Percentiles rank a stretch among this genome's conserved stretches.
Evolutionary conservation across 23 tunicate genomes (phyloP).

Genomic region (Corella eumyota): DNA sequence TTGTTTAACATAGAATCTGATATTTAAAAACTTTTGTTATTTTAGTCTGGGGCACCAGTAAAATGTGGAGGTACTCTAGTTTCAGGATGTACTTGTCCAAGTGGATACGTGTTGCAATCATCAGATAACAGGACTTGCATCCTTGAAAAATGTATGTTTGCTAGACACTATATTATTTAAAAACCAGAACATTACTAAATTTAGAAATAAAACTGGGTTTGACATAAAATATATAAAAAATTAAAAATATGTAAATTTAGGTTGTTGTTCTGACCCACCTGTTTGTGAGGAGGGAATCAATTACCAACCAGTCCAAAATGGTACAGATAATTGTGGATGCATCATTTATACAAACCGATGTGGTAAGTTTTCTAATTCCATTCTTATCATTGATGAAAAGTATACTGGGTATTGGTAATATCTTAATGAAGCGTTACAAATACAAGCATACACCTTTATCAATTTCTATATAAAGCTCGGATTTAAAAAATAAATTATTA

Average conservation of each 20-base stretch:
- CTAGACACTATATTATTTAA: not conserved
- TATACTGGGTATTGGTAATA: too few species aligned
- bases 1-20: too few species aligned
- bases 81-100: slow-evolving; percentile 7
- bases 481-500: not conserved
- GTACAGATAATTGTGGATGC: slow-evolving; percentile 10
- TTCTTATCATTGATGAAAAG: too few species aligned
- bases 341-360: not conserved
- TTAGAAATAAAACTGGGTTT: too few species aligned
- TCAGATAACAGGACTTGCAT: slow-evolving; percentile 2
- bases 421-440: too few species aligned
- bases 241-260: too few species aligned
- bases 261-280: slow-evolving; percentile 6
- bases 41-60: too few species aligned
- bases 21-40: too few species aligned
- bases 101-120: slow-evolving; percentile 1
- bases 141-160: slow-evolving; percentile 4
- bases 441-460: too few species aligned
- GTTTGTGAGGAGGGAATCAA: slow-evolving; percentile 10
- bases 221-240: too few species aligned
- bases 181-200: not conserved
- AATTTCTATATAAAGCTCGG: too few species aligned
- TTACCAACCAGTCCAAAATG: not conserved
- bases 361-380: slow-evolving; percentile 10
- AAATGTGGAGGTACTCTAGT: not conserved